Evolutionary conservation across 2,797 vertebrate genomes (phyloP).

Genomic region (Caiman crocodilus): DNA sequence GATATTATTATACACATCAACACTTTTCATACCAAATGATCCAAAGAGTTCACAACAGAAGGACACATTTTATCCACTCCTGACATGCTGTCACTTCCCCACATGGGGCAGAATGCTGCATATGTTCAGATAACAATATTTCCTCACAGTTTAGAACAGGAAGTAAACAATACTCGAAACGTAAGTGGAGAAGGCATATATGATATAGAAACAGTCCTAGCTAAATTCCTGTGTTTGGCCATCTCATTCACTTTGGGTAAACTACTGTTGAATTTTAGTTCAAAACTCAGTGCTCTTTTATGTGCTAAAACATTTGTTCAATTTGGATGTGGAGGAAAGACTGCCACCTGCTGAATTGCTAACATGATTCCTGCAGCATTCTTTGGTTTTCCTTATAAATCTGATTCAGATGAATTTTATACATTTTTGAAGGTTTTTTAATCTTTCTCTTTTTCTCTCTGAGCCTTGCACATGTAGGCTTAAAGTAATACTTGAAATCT

Average conservation of each 20-base stretch:
- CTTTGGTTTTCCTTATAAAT: not conserved
- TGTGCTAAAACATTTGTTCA: not conserved
- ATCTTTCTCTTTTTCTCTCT: not conserved
- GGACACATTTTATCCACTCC: not conserved
- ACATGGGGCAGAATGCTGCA: not conserved
- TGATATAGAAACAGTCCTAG: not conserved
- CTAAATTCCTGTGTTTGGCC: not conserved
- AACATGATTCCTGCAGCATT: not conserved
- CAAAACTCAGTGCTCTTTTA: not conserved
- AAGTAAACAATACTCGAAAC: not conserved
- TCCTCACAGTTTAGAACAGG: not conserved
- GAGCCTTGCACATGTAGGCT: not conserved
- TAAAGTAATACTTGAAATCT: not conserved
- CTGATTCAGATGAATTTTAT: not conserved
- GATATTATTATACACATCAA: accelerated
- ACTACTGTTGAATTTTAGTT: not conserved
- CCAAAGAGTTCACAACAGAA: not conserved
- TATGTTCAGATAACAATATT: not conserved
- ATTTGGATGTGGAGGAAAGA: slow-evolving; percentile 15
- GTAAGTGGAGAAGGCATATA: not conserved
- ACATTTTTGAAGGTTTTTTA: not conserved
- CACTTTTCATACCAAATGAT: not conserved
- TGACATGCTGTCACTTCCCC: not conserved
- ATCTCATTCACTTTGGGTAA: not conserved
- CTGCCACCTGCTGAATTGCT: slow-evolving; percentile 65